phyloP scores from a whole-genome alignment of 1,140 invertebrate genomes.

The Eumaeus atala region DNA sequence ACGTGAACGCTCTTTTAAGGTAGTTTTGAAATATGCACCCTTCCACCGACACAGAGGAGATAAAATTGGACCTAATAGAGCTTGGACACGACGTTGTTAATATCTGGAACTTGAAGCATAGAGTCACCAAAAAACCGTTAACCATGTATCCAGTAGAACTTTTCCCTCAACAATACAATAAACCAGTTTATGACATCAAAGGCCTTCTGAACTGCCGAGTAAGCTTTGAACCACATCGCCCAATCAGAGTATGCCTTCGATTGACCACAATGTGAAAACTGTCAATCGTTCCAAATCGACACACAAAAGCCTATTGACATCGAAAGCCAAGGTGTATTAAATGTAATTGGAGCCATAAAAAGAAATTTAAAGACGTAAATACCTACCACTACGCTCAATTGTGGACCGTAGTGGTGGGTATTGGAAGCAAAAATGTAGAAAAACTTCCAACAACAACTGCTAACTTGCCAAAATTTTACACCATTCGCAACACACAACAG shows the following conservation, averaged over 20 bases:
- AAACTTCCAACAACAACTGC: too few relatives aligned
- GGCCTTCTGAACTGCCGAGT: too few relatives aligned
- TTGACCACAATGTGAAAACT: background rate
- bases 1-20: background rate
- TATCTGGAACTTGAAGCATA: conserved; percentile 9
- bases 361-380: background rate
- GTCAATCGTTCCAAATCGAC: background rate
- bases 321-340: background rate
- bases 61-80: background rate
- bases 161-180: background rate
- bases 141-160: conserved; percentile 2
- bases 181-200: conserved; percentile 5
- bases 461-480: too few relatives aligned
- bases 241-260: background rate
- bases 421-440: too few relatives aligned
- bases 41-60: conserved; percentile 6
- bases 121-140: background rate
- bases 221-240: too few relatives aligned
- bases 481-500: too few relatives aligned
- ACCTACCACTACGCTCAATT: background rate
- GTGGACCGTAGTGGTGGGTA: too few relatives aligned
- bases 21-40: background rate
- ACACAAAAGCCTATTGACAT: background rate
- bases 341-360: background rate
- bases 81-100: background rate